Evolutionary conservation across 2,888 invertebrate species (phyloP).

Genomic region (Ormyrus labotus): DNA sequence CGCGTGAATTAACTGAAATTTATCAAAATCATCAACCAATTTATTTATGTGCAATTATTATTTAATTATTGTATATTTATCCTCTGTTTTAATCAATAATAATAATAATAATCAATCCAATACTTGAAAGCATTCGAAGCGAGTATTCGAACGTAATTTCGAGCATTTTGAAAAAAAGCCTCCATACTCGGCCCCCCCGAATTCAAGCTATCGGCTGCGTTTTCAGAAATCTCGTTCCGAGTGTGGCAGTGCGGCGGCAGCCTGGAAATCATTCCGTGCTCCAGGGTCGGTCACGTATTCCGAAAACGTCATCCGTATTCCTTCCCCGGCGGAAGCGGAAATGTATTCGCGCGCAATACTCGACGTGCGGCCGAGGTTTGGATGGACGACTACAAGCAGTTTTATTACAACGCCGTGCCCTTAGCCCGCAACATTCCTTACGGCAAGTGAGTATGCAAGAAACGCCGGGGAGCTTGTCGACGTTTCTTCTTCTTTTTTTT

Average conservation of each 20-base stretch:
- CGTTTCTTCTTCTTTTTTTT: background rate
- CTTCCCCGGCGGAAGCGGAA: slow-evolving; percentile 98
- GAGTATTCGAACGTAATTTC: no score
- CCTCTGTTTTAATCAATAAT: no score
- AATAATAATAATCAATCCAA: no score
- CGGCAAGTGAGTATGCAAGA: slow-evolving; percentile 84
- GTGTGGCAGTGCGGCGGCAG: slow-evolving; percentile 99
- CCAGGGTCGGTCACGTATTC: slow-evolving; percentile 95
- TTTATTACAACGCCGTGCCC: slow-evolving; percentile 95
- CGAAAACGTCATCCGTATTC: slow-evolving; percentile 98
- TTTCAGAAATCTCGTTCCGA: slow-evolving; percentile 85
- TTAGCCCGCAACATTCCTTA: slow-evolving; percentile 91
- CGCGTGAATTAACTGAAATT: no score
- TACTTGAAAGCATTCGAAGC: no score
- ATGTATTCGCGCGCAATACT: slow-evolving; percentile 97
- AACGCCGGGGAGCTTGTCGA: background rate
- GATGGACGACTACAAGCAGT: slow-evolving; percentile 99
- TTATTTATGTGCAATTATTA: no score
- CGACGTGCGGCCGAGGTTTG: slow-evolving; percentile 98
- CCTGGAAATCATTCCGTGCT: slow-evolving; percentile 97
- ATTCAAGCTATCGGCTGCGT: no score
- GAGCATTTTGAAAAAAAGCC: no score
- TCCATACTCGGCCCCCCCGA: no score
- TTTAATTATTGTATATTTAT: no score
- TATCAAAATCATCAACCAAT: no score